phyloP scores from a whole-genome alignment of 2,888 invertebrate genomes.

The Polyommatus iphigenia region DNA sequence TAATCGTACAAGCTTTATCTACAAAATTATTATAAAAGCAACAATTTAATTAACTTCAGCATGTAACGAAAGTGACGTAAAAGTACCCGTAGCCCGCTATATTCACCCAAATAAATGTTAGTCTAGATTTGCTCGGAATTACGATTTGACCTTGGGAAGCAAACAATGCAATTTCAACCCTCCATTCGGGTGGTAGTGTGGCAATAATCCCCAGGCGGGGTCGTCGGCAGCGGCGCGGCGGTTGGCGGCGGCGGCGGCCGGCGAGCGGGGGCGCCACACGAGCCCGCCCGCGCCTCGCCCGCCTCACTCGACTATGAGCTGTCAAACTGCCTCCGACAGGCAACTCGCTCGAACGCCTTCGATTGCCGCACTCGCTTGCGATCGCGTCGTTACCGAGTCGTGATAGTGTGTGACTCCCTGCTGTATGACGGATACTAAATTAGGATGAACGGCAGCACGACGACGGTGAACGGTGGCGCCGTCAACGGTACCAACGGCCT shows the following conservation, averaged over 20 bases:
- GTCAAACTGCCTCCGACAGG: slow-evolving; percentile 79
- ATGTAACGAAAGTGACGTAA: neutral
- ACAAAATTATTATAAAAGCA: neutral
- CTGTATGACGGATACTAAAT: slow-evolving; percentile 68
- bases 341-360: slow-evolving; percentile 75
- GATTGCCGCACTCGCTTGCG: slow-evolving; percentile 61
- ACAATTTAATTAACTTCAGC: neutral
- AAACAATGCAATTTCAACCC: slow-evolving; percentile 75
- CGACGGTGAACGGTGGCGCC: slow-evolving; percentile 75
- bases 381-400: slow-evolving; percentile 66
- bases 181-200: slow-evolving; percentile 59
- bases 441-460: slow-evolving; percentile 78
- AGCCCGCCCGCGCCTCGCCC: slow-evolving; percentile 68
- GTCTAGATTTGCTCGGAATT: slow-evolving; percentile 41
- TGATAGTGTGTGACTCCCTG: slow-evolving; percentile 70
- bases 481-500: slow-evolving; percentile 74
- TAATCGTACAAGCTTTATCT: neutral
- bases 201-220: slow-evolving; percentile 67
- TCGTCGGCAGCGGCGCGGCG: slow-evolving; percentile 51
- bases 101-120: slow-evolving; percentile 32
- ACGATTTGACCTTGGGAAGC: slow-evolving; percentile 69
- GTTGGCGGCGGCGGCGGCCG: slow-evolving; percentile 54
- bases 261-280: slow-evolving; percentile 53
- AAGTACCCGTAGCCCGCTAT: neutral
- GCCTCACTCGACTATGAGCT: slow-evolving; percentile 58